Percentiles rank a stretch among this genome's conserved stretches.
These are phyloP conservation scores for Apogon hyalosoma DNA, from an alignment of 2,797 vertebrate species.

Conservation along the genomic window DNA sequence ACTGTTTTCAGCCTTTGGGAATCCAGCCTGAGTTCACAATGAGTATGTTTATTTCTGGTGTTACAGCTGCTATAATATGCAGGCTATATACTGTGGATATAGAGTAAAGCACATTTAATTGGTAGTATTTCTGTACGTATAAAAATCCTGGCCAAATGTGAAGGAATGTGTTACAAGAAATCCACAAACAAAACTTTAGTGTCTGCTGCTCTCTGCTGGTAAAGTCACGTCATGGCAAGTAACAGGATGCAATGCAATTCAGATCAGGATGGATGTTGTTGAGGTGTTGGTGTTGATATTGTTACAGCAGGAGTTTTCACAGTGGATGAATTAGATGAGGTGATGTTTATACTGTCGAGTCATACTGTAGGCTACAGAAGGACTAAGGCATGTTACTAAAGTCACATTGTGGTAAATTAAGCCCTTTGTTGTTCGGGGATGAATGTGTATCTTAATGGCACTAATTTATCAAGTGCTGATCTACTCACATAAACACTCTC, in stretches of 20 bases:
- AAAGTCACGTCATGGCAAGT: not conserved
- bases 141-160: constrained; percentile 6
- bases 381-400: constrained; percentile 36
- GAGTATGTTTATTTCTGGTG: too few relatives aligned
- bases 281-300: constrained; percentile 5
- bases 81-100: too few relatives aligned
- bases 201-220: constrained; percentile 70
- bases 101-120: not conserved
- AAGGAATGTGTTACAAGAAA: constrained; percentile 8
- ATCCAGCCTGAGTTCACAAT: too few relatives aligned
- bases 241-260: not conserved
- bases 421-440: constrained; percentile 33
- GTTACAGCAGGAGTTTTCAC: constrained; percentile 6
- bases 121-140: too few relatives aligned
- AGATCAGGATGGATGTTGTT: constrained; percentile 14
- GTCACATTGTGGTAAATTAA: constrained; percentile 63
- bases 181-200: constrained; percentile 1
- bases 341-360: constrained; percentile 3
- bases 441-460: constrained; percentile 51
- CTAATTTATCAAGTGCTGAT: constrained; percentile 63
- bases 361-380: constrained; percentile 13
- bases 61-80: too few relatives aligned
- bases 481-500: not conserved
- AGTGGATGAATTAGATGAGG: constrained; percentile 8
- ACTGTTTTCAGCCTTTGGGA: too few relatives aligned